Evolutionary conservation across 2,888 invertebrate genomes (phyloP).

Genomic region (Synergus umbraculus): DNA sequence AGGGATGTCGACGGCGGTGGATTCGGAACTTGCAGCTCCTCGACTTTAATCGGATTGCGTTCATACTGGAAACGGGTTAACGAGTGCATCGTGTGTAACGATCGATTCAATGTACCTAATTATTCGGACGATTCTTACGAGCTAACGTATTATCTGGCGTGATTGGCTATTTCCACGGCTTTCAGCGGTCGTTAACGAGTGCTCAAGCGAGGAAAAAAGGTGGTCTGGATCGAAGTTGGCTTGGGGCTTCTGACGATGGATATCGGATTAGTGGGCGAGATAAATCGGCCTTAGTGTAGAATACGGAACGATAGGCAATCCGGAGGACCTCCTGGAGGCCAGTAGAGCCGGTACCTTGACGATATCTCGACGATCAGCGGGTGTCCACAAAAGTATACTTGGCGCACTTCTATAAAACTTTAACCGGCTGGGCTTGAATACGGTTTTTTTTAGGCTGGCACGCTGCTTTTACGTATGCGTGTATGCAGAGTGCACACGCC

Average conservation of each 20-base stretch:
- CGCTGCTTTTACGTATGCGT: conserved; percentile 37
- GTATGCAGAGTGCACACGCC: conserved; percentile 42
- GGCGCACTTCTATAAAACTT: conserved; percentile 59
- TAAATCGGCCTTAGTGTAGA: conserved; percentile 65
- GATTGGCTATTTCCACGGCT: conserved; percentile 66
- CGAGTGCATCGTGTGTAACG: conserved; percentile 56
- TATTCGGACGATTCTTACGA: conserved; percentile 62
- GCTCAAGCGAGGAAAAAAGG: conserved; percentile 22
- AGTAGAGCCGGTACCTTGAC: conserved; percentile 43
- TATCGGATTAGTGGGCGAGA: conserved; percentile 64
- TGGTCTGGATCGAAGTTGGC: conserved; percentile 18
- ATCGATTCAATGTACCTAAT: conserved; percentile 66
- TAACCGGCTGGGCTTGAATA: conserved; percentile 3
- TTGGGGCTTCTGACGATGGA: conserved; percentile 28
- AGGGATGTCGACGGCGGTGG: neutral
- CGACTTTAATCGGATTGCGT: neutral
- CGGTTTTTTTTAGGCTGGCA: neutral
- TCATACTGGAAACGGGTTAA: conserved; percentile 10
- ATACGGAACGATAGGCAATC: conserved; percentile 52
- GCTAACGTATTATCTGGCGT: conserved; percentile 57
- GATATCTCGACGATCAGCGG: conserved; percentile 64
- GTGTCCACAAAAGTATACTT: conserved; percentile 65
- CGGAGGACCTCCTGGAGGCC: conserved; percentile 61
- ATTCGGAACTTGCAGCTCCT: conserved; percentile 3
- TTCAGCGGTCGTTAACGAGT: conserved; percentile 62